Conservation (phyloP, 1,140 invertebrate species). For the Akabosia matsudoensis region DNA sequence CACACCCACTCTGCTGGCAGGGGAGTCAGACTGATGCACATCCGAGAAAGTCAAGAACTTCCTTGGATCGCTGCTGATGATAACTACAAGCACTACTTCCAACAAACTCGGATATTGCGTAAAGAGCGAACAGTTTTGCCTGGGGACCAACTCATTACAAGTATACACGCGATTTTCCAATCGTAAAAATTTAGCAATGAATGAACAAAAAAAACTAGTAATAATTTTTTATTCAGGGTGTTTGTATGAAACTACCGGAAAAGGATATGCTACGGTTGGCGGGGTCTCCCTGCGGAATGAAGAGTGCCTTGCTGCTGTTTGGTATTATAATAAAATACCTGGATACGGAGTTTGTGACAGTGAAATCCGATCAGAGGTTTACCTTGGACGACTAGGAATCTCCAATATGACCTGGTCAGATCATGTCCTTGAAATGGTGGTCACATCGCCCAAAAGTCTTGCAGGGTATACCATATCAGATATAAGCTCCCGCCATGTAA, state of each 20-base stretch:
- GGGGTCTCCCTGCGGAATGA: background rate
- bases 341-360: slow-evolving; percentile 5
- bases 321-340: background rate
- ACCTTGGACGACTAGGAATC: background rate
- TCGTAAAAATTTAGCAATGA: background rate
- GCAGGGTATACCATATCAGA: background rate
- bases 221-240: background rate
- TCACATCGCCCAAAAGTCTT: background rate
- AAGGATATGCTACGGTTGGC: background rate
- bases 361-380: background rate
- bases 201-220: background rate
- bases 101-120: background rate
- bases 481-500: background rate
- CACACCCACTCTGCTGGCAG: background rate
- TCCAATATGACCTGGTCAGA: background rate
- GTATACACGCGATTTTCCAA: background rate
- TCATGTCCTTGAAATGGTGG: background rate
- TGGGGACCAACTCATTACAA: slow-evolving; percentile 15
- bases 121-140: background rate
- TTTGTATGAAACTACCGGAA: background rate
- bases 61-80: slow-evolving; percentile 7
- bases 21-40: background rate
- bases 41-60: background rate
- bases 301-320: background rate
- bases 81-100: background rate